phyloP scores from a whole-genome alignment of 2,888 invertebrate species.

The Calliphora vomitoria region DNA sequence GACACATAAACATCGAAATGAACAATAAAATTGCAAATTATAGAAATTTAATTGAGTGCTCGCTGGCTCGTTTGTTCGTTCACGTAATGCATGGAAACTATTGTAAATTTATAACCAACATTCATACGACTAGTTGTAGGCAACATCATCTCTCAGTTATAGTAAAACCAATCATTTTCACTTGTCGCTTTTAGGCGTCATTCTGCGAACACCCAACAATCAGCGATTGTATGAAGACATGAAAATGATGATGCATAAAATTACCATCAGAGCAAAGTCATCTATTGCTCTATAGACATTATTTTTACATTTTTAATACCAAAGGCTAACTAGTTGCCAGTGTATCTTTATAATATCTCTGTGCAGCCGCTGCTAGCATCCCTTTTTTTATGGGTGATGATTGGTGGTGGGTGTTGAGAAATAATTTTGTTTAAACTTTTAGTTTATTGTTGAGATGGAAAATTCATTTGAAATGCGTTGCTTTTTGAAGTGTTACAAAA shows the following conservation, averaged over 20 bases:
- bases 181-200: constrained; percentile 40
- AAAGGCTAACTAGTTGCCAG: constrained; percentile 29
- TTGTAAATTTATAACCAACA: neutral
- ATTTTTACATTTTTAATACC: constrained; percentile 18
- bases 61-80: neutral
- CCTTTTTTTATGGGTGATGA: neutral
- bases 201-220: constrained; percentile 5
- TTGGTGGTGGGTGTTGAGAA: neutral
- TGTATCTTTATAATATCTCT: neutral
- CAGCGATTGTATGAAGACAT: neutral
- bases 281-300: neutral
- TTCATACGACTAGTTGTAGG: neutral
- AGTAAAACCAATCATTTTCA: constrained; percentile 16
- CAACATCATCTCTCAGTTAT: neutral
- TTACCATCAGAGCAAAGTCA: constrained; percentile 31
- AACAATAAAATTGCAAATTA: constrained; percentile 56
- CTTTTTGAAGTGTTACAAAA: neutral
- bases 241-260: constrained; percentile 53
- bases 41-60: constrained; percentile 42
- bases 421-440: constrained; percentile 25
- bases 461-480: neutral
- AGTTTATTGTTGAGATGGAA: neutral
- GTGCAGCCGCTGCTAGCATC: neutral
- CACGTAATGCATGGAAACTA: constrained; percentile 5
- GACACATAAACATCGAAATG: constrained; percentile 62